Evolutionary conservation across 2,113 vertebrate species (phyloP).

Genomic region (Oreochromis niloticus): DNA sequence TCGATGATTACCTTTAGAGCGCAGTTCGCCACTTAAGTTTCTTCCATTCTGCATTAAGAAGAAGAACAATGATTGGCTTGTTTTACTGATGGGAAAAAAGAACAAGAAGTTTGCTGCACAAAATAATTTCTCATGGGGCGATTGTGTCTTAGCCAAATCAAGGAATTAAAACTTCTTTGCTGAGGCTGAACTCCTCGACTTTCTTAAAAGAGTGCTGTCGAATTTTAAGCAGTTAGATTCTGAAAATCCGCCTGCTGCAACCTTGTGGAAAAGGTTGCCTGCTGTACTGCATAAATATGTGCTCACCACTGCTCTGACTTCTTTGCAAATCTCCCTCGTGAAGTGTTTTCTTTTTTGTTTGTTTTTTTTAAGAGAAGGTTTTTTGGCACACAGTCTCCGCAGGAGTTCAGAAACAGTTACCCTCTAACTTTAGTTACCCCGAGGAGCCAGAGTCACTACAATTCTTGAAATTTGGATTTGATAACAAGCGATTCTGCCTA

Average conservation of each 20-base stretch:
- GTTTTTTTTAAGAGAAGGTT: neutral
- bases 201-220: neutral
- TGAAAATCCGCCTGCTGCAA: neutral
- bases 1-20: neutral
- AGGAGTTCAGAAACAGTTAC: neutral
- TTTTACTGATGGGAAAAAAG: neutral
- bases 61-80: neutral
- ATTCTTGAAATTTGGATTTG: neutral
- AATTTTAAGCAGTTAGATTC: conserved; percentile 25
- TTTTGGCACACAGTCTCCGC: neutral
- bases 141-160: neutral
- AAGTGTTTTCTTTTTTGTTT: neutral
- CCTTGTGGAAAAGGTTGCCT: neutral
- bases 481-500: neutral
- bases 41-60: neutral
- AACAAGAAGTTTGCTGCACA: neutral
- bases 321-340: neutral
- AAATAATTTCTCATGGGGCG: neutral
- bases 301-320: neutral
- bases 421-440: neutral
- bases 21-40: neutral
- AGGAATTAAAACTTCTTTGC: neutral
- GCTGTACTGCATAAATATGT: neutral
- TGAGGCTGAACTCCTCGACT: neutral
- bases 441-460: neutral